These are phyloP conservation scores for Sinhomidia bicolor DNA, from an alignment of 2,888 invertebrate species.

Conservation along the genomic window DNA sequence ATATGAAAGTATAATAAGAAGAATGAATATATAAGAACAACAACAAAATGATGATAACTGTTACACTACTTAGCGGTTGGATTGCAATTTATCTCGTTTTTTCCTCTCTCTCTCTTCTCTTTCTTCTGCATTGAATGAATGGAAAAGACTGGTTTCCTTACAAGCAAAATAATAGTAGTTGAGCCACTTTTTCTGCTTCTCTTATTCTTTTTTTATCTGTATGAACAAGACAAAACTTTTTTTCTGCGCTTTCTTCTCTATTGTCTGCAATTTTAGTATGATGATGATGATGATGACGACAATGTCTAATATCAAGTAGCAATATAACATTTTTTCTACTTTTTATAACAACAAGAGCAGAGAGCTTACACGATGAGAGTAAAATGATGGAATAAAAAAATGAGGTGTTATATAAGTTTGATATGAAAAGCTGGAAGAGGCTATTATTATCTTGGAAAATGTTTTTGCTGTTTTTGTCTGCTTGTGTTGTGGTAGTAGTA, in stretches of 20 bases:
- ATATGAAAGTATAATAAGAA: neutral
- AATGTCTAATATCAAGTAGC: conserved; percentile 26
- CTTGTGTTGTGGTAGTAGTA: neutral
- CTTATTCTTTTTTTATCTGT: neutral
- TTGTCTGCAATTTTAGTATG: conserved; percentile 44
- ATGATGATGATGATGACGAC: neutral
- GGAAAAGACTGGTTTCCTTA: neutral
- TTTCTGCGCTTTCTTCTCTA: conserved; percentile 6
- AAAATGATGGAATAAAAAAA: conserved; percentile 43
- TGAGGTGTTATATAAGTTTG: conserved; percentile 30
- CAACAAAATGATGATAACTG: conserved; percentile 28
- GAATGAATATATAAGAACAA: conserved; percentile 36
- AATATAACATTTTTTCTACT: conserved; percentile 26
- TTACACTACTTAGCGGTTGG: conserved; percentile 4
- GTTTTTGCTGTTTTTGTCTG: neutral
- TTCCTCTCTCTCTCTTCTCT: too few species aligned
- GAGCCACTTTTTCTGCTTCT: conserved; percentile 22
- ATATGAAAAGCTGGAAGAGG: conserved; percentile 36
- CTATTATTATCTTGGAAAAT: conserved; percentile 38
- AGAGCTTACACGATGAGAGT: neutral
- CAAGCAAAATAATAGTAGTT: conserved; percentile 41
- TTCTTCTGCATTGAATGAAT: conserved; percentile 4
- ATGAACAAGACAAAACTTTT: neutral
- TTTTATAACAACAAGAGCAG: too few species aligned
- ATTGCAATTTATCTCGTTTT: conserved; percentile 64